Percentiles rank a stretch among this genome's conserved stretches.
Conservation (phyloP, 53 echinoderm and acorn worm species). For the Mesocentrotus franciscanus region DNA sequence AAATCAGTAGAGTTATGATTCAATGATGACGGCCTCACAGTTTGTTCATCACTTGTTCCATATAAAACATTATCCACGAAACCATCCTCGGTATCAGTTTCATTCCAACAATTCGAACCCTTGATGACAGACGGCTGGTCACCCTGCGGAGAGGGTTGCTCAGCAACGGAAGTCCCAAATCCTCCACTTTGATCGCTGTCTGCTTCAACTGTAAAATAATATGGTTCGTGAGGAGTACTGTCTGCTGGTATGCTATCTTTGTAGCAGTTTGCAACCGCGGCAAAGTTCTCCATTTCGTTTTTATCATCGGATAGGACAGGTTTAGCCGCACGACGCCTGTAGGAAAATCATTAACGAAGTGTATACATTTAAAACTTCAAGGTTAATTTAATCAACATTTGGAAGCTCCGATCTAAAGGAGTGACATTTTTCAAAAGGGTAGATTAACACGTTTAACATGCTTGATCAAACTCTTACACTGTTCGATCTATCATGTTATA, state of each 20-base stretch:
- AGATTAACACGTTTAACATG: too few species aligned
- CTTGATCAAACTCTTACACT: too few species aligned
- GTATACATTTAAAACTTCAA: neutral
- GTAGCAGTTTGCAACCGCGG: neutral
- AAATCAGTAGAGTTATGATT: neutral
- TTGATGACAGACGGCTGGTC: neutral
- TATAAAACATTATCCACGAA: neutral
- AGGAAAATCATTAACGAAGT: neutral
- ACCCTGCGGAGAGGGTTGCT: neutral
- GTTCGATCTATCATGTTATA: neutral
- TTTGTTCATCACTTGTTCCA: neutral
- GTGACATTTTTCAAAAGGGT: too few species aligned
- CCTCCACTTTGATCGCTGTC: neutral
- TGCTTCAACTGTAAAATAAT: neutral
- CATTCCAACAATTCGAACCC: neutral
- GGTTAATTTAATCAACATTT: too few species aligned
- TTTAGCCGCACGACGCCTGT: neutral
- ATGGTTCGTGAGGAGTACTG: neutral
- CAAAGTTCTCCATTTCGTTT: slow-evolving; percentile 18
- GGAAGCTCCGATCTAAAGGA: too few species aligned
- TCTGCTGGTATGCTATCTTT: neutral
- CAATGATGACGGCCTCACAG: neutral
- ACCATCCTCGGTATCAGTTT: neutral
- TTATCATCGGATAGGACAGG: neutral
- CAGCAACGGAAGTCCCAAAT: neutral